A percentile compares a stretch with the other conserved stretches of the same genome.
phyloP scores from a whole-genome alignment of 2,113 vertebrate species.

The Macquaria australasica region DNA sequence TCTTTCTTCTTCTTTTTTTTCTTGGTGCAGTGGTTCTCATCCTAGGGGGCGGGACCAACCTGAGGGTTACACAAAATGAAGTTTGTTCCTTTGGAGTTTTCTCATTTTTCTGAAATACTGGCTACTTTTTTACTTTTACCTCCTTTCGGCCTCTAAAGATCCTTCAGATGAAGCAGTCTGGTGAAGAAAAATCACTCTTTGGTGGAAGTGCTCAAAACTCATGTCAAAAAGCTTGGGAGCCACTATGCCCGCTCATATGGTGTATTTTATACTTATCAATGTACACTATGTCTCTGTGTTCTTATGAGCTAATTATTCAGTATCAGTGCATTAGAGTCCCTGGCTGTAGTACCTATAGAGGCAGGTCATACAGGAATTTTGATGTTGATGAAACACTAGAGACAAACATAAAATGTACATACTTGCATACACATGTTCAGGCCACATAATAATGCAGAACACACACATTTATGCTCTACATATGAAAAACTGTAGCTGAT shows the following conservation, averaged over 20 bases:
- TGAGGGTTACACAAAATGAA: background rate
- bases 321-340: background rate
- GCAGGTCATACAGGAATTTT: background rate
- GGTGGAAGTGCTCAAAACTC: background rate
- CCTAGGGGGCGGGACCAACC: background rate
- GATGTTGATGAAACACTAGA: background rate
- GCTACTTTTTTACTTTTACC: background rate
- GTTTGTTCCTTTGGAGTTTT: background rate
- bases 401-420: background rate
- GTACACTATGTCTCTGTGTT: background rate
- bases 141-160: background rate
- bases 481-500: background rate
- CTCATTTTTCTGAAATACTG: background rate
- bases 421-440: background rate
- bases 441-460: background rate
- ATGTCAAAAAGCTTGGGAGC: background rate
- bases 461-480: background rate
- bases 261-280: background rate
- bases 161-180: background rate
- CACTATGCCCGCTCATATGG: background rate
- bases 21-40: background rate
- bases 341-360: background rate
- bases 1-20: background rate
- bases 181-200: background rate
- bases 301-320: background rate